Evolutionary conservation across 2,113 vertebrate species (phyloP).

Genomic region (Sebastes schlegelii): DNA sequence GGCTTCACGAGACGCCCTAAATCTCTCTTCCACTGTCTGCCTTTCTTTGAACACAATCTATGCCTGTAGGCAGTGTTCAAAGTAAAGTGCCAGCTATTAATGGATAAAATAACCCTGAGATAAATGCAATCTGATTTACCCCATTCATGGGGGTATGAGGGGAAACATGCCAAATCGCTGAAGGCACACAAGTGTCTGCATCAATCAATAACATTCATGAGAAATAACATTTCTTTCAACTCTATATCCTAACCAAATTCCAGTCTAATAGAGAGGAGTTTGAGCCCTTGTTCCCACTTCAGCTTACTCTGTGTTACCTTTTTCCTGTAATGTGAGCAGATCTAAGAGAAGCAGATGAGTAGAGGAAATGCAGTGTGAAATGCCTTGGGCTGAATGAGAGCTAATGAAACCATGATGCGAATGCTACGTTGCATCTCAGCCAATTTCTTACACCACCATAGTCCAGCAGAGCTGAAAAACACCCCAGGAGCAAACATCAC

Average conservation of each 20-base stretch:
- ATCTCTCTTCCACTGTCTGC: conserved; percentile 64
- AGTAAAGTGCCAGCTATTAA: conserved; percentile 70
- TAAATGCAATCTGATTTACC: conserved; percentile 72
- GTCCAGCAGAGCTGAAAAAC: conserved; percentile 72
- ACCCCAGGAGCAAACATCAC: conserved; percentile 63
- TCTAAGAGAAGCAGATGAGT: conserved; percentile 71
- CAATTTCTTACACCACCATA: conserved; percentile 74
- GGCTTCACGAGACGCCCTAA: conserved; percentile 50
- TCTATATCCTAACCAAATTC: conserved; percentile 34
- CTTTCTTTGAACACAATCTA: conserved; percentile 68
- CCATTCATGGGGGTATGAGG: conserved; percentile 27
- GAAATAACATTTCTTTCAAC: conserved; percentile 44
- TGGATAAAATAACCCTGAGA: conserved; percentile 72
- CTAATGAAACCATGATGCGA: conserved; percentile 75
- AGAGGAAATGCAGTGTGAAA: conserved; percentile 73
- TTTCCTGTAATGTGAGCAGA: conserved; percentile 58
- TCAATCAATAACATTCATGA: conserved; percentile 66
- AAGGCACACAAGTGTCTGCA: conserved; percentile 60
- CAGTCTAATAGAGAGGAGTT: conserved; percentile 19
- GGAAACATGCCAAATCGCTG: conserved; percentile 44
- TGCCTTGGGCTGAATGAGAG: conserved; percentile 67
- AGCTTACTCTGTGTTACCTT: conserved; percentile 56
- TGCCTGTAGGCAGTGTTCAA: conserved; percentile 62
- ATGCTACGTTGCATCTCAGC: conserved; percentile 72
- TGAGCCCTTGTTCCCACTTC: conserved; percentile 27